Conservation (phyloP, 2,113 vertebrate genomes). For the Megaceryle torquata region DNA sequence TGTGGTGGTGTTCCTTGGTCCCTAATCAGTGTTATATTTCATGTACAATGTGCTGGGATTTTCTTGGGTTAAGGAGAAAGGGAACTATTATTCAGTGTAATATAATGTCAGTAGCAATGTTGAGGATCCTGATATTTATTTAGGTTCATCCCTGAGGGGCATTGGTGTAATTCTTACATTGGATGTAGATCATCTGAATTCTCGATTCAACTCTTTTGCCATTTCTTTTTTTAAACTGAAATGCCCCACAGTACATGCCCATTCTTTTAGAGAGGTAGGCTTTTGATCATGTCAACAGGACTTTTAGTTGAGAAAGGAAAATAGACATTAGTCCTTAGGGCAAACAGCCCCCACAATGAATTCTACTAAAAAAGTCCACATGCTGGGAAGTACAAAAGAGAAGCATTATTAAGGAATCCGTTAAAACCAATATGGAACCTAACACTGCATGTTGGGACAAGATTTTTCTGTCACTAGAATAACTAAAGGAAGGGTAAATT, state of each 20-base stretch:
- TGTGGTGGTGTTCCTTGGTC: constrained; percentile 9
- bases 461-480: constrained; percentile 22
- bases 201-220: constrained; percentile 47
- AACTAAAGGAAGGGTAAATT: constrained; percentile 60
- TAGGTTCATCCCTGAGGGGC: neutral
- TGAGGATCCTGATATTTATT: neutral
- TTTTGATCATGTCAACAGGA: neutral
- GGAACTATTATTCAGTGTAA: neutral
- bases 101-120: neutral
- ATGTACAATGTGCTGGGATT: neutral
- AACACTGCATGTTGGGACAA: constrained; percentile 54
- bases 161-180: constrained; percentile 8
- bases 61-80: neutral
- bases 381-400: constrained; percentile 66
- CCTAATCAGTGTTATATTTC: constrained; percentile 42
- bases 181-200: constrained; percentile 19
- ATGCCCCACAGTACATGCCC: neutral
- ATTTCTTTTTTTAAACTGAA: neutral
- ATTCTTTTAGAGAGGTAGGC: neutral
- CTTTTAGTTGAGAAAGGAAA: neutral
- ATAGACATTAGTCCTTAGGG: neutral
- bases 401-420: constrained; percentile 47
- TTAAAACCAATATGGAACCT: constrained; percentile 42
- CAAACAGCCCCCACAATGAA: neutral
- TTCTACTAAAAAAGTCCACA: neutral